Conservation (phyloP, 1,140 invertebrate species). For the Galleria mellonella region DNA sequence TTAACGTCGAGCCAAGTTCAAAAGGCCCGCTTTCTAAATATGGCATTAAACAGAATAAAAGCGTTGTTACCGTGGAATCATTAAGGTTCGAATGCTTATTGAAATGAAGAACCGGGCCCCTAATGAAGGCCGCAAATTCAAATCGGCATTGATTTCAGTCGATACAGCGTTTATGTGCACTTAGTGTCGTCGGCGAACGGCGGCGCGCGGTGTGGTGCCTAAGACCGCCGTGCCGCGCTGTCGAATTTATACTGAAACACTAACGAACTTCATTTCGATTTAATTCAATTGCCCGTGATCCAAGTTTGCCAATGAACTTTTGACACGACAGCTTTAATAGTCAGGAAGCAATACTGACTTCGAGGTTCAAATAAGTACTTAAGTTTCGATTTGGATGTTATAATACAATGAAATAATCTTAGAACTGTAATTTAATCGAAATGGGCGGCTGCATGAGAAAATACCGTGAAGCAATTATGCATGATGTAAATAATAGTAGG, state of each 20-base stretch:
- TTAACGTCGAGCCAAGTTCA: slow-evolving; percentile 39
- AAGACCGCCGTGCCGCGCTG: slow-evolving; percentile 3
- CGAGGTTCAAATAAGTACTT: slow-evolving; percentile 1
- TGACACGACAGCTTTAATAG: slow-evolving; percentile 14
- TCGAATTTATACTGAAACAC: slow-evolving; percentile 7
- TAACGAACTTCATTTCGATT: slow-evolving; percentile 33
- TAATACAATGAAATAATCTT: slow-evolving; percentile 15
- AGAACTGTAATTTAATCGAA: slow-evolving; percentile 16
- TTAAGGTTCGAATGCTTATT: slow-evolving; percentile 62
- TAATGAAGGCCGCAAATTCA: slow-evolving; percentile 68
- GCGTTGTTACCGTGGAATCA: slow-evolving; percentile 63
- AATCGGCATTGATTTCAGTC: slow-evolving; percentile 63
- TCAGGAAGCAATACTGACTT: neutral
- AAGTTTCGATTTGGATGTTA: slow-evolving; percentile 9
- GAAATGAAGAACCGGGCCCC: slow-evolving; percentile 63
- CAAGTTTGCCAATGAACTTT: slow-evolving; percentile 22
- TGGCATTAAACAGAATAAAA: slow-evolving; percentile 59
- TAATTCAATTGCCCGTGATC: slow-evolving; percentile 38
- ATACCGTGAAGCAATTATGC: slow-evolving; percentile 35
- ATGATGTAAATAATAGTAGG: slow-evolving; percentile 32
- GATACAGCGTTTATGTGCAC: slow-evolving; percentile 55
- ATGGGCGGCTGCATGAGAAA: slow-evolving; percentile 28
- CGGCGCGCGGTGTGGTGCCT: slow-evolving; percentile 20
- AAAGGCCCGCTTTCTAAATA: slow-evolving; percentile 65
- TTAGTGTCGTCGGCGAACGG: slow-evolving; percentile 40